A percentile compares a stretch with the other conserved stretches of the same genome.
Conservation (phyloP, 2,797 vertebrate genomes). For the Pelodytes ibericus region DNA sequence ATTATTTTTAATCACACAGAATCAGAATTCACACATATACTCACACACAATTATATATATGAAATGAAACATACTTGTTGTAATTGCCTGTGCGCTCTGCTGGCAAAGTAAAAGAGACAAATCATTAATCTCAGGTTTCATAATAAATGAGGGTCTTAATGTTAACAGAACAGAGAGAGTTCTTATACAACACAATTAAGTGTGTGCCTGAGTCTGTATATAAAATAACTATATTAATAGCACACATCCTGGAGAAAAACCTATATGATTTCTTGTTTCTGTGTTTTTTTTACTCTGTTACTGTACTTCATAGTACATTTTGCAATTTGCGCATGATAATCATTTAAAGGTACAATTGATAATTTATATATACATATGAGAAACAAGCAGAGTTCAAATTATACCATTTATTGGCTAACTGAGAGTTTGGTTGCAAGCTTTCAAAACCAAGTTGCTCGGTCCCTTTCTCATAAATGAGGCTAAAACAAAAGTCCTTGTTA, state of each 20-base stretch:
- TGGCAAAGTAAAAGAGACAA: constrained; percentile 15
- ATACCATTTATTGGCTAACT: too few species aligned
- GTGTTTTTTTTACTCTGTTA: not conserved
- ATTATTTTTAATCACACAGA: too few species aligned
- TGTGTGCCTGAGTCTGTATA: not conserved
- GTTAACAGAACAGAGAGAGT: not conserved
- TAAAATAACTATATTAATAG: constrained; percentile 15
- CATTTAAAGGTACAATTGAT: too few species aligned
- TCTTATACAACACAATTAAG: constrained; percentile 16
- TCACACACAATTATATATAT: too few species aligned
- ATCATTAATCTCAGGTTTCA: constrained; percentile 19
- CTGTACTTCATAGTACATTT: not conserved
- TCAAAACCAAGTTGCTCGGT: too few species aligned
- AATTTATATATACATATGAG: too few species aligned
- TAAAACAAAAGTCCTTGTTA: too few species aligned
- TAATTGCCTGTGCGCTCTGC: constrained; percentile 20
- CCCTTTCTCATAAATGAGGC: too few species aligned
- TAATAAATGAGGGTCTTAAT: constrained; percentile 32
- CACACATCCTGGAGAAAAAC: not conserved
- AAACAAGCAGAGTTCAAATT: too few species aligned
- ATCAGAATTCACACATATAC: too few species aligned
- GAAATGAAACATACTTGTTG: too few species aligned
- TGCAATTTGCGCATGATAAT: not conserved
- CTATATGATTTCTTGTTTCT: not conserved
- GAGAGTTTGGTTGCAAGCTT: too few species aligned